Evolutionary conservation across 2,888 invertebrate genomes (phyloP).

Genomic region (Temnothorax ravouxi): DNA sequence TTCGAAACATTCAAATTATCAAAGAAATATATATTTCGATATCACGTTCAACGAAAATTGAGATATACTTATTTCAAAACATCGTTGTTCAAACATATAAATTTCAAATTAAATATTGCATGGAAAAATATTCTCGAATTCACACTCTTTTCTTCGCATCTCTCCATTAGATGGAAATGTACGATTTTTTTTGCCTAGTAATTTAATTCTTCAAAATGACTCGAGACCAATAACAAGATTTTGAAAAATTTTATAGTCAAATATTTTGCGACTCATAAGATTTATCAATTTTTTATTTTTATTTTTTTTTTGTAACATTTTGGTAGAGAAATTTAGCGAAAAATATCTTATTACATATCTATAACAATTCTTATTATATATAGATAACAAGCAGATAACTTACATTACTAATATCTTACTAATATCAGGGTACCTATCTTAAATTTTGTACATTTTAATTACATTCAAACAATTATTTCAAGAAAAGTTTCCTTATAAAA

Average conservation of each 20-base stretch:
- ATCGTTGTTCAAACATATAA: neutral
- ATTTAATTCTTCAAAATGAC: neutral
- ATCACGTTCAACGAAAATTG: neutral
- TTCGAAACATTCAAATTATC: neutral
- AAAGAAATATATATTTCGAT: neutral
- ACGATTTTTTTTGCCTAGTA: neutral
- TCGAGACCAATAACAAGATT: neutral
- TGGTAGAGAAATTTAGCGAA: neutral
- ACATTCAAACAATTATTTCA: neutral
- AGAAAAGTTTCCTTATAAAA: neutral
- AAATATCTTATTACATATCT: neutral
- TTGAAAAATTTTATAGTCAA: neutral
- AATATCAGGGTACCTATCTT: neutral
- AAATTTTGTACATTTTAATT: neutral
- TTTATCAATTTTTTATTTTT: neutral
- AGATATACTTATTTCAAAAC: neutral
- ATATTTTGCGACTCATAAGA: neutral
- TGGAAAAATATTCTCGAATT: neutral
- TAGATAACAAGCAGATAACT: neutral
- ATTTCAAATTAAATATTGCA: neutral
- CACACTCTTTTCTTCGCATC: neutral
- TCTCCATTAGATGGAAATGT: neutral
- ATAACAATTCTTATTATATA: neutral
- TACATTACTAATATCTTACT: neutral
- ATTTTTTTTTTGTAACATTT: neutral